A percentile compares a stretch with the other conserved stretches of the same genome.
Conservation (phyloP, 2,113 vertebrate species). For the Callaeas wilsoni region DNA sequence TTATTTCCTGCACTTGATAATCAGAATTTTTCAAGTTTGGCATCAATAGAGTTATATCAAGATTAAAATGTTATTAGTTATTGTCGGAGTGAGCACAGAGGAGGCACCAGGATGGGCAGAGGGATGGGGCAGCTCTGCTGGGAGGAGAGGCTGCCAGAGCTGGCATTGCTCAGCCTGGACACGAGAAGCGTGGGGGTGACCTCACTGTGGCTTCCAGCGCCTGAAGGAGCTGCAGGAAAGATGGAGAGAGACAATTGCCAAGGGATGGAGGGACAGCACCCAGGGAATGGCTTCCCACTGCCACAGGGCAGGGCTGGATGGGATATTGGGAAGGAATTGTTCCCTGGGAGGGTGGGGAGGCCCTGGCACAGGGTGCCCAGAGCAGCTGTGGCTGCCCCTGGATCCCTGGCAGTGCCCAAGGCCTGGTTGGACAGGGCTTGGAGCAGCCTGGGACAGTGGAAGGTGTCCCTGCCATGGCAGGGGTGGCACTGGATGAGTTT, state of each 20-base stretch:
- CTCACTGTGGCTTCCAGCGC: background rate
- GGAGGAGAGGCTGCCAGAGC: background rate
- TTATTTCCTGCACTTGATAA: background rate
- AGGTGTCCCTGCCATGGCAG: background rate
- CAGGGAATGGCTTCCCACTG: background rate
- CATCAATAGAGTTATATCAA: background rate
- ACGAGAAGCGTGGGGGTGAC: background rate
- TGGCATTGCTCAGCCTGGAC: background rate
- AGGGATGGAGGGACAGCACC: background rate
- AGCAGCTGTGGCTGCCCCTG: background rate
- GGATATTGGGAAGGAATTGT: background rate
- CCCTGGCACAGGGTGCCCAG: background rate
- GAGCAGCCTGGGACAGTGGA: background rate
- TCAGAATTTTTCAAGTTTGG: background rate
- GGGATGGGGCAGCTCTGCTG: background rate
- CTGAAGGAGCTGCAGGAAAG: background rate
- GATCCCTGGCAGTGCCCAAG: background rate
- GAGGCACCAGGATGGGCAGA: background rate
- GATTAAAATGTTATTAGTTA: background rate
- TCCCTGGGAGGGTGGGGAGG: background rate
- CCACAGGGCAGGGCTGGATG: background rate
- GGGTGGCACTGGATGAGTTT: fast-evolving
- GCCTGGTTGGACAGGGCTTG: background rate
- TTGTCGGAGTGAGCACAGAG: background rate
- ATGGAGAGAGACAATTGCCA: background rate